phyloP scores from a whole-genome alignment of 2,888 invertebrate species.

The Germaria angustata region DNA sequence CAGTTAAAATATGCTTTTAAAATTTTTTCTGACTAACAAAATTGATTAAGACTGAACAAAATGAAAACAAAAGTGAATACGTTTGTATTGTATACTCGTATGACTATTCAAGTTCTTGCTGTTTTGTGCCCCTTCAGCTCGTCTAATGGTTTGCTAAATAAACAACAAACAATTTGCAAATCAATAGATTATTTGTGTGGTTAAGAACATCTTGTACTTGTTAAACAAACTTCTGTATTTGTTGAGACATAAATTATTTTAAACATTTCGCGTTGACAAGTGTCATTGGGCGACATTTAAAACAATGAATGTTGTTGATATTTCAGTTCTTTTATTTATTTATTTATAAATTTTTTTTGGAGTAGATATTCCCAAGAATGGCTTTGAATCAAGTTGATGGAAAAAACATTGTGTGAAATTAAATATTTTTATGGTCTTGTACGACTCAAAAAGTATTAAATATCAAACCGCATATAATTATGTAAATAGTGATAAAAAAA shows the following conservation, averaged over 20 bases:
- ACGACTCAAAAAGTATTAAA: background rate
- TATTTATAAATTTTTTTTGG: too few species aligned
- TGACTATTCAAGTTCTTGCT: background rate
- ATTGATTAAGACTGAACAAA: background rate
- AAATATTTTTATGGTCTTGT: background rate
- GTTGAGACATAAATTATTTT: conserved; percentile 30
- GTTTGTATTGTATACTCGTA: too few species aligned
- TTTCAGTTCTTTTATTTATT: background rate
- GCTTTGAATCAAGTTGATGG: background rate
- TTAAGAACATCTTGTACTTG: conserved; percentile 4
- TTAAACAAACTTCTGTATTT: background rate
- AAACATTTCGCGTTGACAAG: conserved; percentile 39
- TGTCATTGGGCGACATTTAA: conserved; percentile 29
- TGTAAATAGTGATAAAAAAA: background rate
- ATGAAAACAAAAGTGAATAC: too few species aligned
- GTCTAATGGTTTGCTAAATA: conserved; percentile 28
- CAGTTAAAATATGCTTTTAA: background rate
- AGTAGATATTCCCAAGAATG: background rate
- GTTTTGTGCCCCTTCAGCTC: background rate
- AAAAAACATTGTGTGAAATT: background rate
- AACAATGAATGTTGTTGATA: background rate
- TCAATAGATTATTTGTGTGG: background rate
- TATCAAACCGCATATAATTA: background rate
- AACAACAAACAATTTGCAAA: conserved; percentile 13
- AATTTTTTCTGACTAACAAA: conserved; percentile 20